A percentile compares a stretch with the other conserved stretches of the same genome.
Evolutionary conservation across 1,140 invertebrate species (phyloP).

Genomic region (Berghia stephanieae): DNA sequence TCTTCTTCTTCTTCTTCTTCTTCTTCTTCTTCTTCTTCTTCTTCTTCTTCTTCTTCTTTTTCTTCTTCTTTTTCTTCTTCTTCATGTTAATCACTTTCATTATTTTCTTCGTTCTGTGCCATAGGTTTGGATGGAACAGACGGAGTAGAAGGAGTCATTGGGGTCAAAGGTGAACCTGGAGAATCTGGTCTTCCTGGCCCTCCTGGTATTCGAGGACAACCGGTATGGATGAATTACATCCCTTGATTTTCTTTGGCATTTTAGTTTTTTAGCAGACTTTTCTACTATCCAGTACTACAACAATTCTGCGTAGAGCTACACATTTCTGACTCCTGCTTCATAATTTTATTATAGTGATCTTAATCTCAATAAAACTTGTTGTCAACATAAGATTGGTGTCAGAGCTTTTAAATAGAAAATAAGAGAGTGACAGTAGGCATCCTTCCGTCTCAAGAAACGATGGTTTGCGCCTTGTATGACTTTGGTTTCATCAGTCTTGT

Average conservation of each 20-base stretch:
- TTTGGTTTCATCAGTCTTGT: no score
- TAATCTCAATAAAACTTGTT: no score
- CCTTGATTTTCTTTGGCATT: background rate
- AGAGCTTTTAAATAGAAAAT: background rate
- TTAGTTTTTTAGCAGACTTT: no score
- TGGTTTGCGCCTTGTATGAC: no score
- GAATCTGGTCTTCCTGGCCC: conserved; percentile 52
- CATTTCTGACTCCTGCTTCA: no score
- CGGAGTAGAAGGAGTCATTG: conserved; percentile 70
- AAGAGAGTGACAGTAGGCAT: background rate
- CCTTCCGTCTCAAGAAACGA: no score
- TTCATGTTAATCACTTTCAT: background rate
- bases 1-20: no score
- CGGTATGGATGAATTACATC: conserved; percentile 27
- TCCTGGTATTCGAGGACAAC: conserved; percentile 28
- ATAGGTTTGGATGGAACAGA: conserved; percentile 66
- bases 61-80: conserved; percentile 5
- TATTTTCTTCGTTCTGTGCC: conserved; percentile 50
- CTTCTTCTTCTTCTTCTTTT: no score
- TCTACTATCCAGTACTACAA: no score
- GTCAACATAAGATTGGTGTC: background rate
- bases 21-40: no score
- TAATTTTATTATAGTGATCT: no score
- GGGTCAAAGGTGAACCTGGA: conserved; percentile 68
- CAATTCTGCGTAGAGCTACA: no score